phyloP scores from a whole-genome alignment of 2,113 vertebrate species.

The Caretta caretta region DNA sequence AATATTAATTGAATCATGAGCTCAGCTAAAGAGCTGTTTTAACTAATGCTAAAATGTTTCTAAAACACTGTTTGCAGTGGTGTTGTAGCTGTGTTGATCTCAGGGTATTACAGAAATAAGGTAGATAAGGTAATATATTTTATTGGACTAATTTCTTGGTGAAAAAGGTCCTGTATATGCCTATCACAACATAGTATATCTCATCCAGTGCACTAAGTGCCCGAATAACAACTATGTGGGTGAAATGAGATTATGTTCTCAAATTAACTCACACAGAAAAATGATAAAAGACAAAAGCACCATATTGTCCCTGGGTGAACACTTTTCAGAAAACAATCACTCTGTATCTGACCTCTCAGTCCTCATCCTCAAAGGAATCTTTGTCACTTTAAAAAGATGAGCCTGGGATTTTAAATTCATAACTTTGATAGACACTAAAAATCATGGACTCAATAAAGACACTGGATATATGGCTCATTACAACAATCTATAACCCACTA shows the following conservation, averaged over 20 bases:
- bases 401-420: not conserved
- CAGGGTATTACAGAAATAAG: not conserved
- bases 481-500: not conserved
- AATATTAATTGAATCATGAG: not conserved
- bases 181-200: not conserved
- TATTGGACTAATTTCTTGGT: not conserved
- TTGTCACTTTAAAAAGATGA: not conserved
- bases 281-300: not conserved
- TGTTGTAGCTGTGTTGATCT: not conserved
- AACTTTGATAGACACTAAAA: not conserved
- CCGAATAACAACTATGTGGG: not conserved
- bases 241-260: not conserved
- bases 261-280: not conserved
- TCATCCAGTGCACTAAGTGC: not conserved
- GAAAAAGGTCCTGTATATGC: not conserved
- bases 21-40: not conserved
- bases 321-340: not conserved
- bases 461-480: not conserved
- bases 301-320: not conserved
- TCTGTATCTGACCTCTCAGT: not conserved
- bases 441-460: not conserved
- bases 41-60: not conserved
- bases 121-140: not conserved
- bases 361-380: not conserved
- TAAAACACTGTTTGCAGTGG: not conserved